Evolutionary conservation across 2,888 invertebrate genomes (phyloP).

Genomic region (Amaurobius ferox): DNA sequence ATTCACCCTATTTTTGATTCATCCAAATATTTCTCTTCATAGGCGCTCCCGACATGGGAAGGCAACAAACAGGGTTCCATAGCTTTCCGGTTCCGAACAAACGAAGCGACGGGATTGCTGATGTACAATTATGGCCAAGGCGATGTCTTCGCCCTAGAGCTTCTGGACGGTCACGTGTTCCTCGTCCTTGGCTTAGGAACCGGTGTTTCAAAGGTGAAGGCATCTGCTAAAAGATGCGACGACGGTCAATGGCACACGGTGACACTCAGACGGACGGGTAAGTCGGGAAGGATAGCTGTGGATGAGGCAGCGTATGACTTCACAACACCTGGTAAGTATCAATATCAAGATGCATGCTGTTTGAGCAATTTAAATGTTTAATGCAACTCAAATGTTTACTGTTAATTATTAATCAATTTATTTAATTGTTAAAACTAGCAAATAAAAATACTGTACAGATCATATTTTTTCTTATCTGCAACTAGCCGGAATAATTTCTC

Average conservation of each 20-base stretch:
- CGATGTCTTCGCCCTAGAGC: constrained; percentile 94
- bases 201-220: constrained; percentile 90
- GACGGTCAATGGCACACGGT: constrained; percentile 96
- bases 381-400: too few relatives aligned
- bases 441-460: too few relatives aligned
- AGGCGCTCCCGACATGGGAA: constrained; percentile 94
- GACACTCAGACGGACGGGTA: constrained; percentile 87
- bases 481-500: too few relatives aligned
- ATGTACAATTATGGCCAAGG: constrained; percentile 90
- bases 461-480: too few relatives aligned
- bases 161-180: constrained; percentile 94
- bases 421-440: too few relatives aligned
- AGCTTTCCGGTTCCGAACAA: constrained; percentile 95
- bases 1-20: too few relatives aligned
- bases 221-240: constrained; percentile 83
- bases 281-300: constrained; percentile 90
- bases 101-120: constrained; percentile 94
- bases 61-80: constrained; percentile 90
- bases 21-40: too few relatives aligned
- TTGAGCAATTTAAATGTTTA: too few relatives aligned
- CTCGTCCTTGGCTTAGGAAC: constrained; percentile 94
- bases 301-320: constrained; percentile 91
- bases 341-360: too few relatives aligned
- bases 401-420: too few relatives aligned
- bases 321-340: constrained; percentile 86